Evolutionary conservation across 1,140 invertebrate genomes (phyloP), one percentile per base, ranked within the genome.

Genomic region (Drosophila watanabei): DNA sequence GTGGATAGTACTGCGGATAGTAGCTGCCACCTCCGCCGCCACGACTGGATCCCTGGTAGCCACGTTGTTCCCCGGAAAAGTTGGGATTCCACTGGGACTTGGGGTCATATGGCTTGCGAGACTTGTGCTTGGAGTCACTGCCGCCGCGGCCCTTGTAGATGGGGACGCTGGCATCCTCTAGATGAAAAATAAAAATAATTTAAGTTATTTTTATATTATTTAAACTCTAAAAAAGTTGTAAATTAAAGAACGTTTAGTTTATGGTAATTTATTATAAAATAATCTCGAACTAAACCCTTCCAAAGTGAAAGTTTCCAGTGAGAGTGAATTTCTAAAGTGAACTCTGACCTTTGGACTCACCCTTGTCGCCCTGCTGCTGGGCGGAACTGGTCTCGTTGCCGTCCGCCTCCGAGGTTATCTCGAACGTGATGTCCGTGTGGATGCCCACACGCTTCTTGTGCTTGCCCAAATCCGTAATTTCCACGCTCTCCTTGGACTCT

Each of bases 371-470:
- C 28, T 82, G 81, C 66, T 86, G 79, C 49, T 93, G 87, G 6
- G 80, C 82, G 8, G 92, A 86, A 46, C 87, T 93, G n/a, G 92
- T 93, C 51, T 82, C 91, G 75, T 93, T 93, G 39, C 71, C 83
- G 20, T 92, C 87, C 46, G 87, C 82, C 57, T 93, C 91, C 49
- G 91, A 84, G 33, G 92, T 92, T 49, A 93, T 92, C 58, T 93
- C 93, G 75, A 93, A 93, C 75, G 93, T 93, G 65, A 93, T 93
- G 73, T 93, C 93, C 18, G 93, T 93, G 65, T 93, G 92, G 66
- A 93, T 93, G 58, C 92, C 92, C 78, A 93, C 93, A 60, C 86
- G 88, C 76, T 93, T 93, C 75, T 88, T 93, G 72, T 89, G 89
- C 79, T 93, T 93, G 48, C 89, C 83, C 73, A 89, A 77, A 60